These are phyloP conservation scores for Eira barbara DNA, from an alignment of 2,113 vertebrate species.

Conservation along the genomic window DNA sequence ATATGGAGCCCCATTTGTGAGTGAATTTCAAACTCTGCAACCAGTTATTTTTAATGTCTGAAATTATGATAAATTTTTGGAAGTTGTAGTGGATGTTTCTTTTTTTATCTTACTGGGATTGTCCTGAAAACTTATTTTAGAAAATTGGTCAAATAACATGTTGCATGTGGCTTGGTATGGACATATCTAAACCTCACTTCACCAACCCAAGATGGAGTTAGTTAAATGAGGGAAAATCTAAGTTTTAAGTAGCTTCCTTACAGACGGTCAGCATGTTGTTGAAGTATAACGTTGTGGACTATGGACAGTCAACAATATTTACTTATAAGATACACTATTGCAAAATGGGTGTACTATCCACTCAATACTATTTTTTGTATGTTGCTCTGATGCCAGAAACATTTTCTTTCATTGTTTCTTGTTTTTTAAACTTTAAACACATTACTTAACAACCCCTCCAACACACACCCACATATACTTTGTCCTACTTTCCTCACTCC, in stretches of 20 bases:
- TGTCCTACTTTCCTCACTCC: not conserved
- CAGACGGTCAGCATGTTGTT: conserved; percentile 89
- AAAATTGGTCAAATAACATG: conserved; percentile 92
- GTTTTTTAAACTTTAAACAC: conserved; percentile 89
- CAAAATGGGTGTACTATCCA: conserved; percentile 96
- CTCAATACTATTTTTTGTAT: conserved; percentile 94
- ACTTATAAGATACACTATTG: conserved; percentile 96
- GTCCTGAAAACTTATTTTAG: conserved; percentile 87
- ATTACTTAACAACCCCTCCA: not conserved
- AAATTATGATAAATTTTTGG: not conserved
- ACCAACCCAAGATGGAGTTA: conserved; percentile 88
- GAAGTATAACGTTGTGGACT: conserved; percentile 93
- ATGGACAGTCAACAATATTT: conserved; percentile 89
- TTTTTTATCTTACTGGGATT: conserved; percentile 92
- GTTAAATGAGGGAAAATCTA: conserved; percentile 89
- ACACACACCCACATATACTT: not conserved
- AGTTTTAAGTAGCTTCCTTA: conserved; percentile 91
- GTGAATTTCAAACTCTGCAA: not conserved
- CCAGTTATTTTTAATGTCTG: not conserved
- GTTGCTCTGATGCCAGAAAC: conserved; percentile 82
- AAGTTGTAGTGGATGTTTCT: conserved; percentile 78
- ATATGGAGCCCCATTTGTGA: not conserved
- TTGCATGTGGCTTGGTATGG: conserved; percentile 91
- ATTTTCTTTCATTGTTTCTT: conserved; percentile 92
- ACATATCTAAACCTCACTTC: conserved; percentile 88